Conservation (phyloP, 2,888 invertebrate genomes). For the Lasioglossum zephyrum region DNA sequence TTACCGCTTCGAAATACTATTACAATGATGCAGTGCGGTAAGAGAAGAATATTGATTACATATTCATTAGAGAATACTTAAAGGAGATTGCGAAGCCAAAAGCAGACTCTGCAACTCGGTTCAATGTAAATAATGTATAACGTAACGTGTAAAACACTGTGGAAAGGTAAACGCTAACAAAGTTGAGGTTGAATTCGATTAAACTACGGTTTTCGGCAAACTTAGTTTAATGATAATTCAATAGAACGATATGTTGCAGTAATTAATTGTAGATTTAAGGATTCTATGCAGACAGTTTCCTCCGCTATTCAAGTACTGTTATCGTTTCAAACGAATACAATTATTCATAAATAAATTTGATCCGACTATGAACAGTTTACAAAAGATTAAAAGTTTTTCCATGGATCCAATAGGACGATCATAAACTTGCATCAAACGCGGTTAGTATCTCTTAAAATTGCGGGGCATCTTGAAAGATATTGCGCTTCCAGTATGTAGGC, state of each 20-base stretch:
- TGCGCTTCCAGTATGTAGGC: background rate
- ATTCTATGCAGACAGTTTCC: background rate
- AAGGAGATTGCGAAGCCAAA: background rate
- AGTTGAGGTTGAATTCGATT: conserved; percentile 25
- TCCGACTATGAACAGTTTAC: background rate
- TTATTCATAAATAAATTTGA: background rate
- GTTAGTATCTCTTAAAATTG: conserved; percentile 22
- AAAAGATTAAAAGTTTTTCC: background rate
- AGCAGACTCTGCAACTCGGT: background rate
- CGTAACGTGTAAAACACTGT: background rate
- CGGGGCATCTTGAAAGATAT: conserved; percentile 20
- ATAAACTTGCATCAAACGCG: conserved; percentile 14
- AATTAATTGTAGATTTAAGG: conserved; percentile 23
- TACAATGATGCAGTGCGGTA: background rate
- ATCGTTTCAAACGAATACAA: background rate
- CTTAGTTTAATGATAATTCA: conserved; percentile 35
- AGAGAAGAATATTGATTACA: background rate
- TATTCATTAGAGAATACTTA: background rate
- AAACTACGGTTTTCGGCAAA: conserved; percentile 10
- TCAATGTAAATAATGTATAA: conserved; percentile 4
- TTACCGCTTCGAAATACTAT: background rate
- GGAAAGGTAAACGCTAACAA: background rate
- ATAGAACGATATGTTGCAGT: background rate
- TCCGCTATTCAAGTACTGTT: background rate
- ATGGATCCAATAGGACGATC: conserved; percentile 1